phyloP scores from a whole-genome alignment of 2,888 invertebrate species.

The Polydrusus tereticollis region DNA sequence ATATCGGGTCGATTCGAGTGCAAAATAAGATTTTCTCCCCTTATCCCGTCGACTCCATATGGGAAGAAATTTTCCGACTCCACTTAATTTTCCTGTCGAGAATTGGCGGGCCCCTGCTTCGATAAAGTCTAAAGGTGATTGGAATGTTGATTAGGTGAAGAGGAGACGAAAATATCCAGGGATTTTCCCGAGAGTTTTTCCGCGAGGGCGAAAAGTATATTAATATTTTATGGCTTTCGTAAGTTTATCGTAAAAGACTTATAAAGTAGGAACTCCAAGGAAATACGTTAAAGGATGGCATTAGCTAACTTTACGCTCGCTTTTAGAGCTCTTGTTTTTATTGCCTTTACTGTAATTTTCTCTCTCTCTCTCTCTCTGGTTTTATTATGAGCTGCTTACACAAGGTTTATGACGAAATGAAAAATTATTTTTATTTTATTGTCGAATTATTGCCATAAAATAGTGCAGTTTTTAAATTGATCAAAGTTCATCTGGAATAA shows the following conservation, averaged over 20 bases:
- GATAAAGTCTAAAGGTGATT: constrained; percentile 67
- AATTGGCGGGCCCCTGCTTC: constrained; percentile 62
- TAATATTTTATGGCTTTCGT: constrained; percentile 61
- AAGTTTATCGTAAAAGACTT: constrained; percentile 60
- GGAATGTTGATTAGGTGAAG: constrained; percentile 67
- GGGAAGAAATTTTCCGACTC: constrained; percentile 63
- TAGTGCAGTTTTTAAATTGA: not conserved
- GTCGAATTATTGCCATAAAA: not conserved
- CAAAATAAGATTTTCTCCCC: constrained; percentile 63
- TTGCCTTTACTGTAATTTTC: constrained; percentile 48
- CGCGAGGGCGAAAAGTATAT: constrained; percentile 55
- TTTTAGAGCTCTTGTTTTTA: constrained; percentile 57
- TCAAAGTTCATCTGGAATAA: not conserved
- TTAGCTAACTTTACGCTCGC: constrained; percentile 57
- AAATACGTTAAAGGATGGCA: constrained; percentile 54
- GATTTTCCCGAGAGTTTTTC: constrained; percentile 40
- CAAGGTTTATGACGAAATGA: constrained; percentile 20
- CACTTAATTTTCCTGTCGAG: constrained; percentile 67
- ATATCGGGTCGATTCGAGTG: constrained; percentile 62
- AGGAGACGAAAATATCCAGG: constrained; percentile 57
- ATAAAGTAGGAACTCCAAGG: constrained; percentile 57
- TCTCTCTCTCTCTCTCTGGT: constrained; percentile 17
- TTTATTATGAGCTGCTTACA: constrained; percentile 27
- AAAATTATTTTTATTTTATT: not conserved
- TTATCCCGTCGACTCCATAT: constrained; percentile 53